phyloP scores from a whole-genome alignment of 2,888 invertebrate genomes.

The Synanthedon andrenaeformis region DNA sequence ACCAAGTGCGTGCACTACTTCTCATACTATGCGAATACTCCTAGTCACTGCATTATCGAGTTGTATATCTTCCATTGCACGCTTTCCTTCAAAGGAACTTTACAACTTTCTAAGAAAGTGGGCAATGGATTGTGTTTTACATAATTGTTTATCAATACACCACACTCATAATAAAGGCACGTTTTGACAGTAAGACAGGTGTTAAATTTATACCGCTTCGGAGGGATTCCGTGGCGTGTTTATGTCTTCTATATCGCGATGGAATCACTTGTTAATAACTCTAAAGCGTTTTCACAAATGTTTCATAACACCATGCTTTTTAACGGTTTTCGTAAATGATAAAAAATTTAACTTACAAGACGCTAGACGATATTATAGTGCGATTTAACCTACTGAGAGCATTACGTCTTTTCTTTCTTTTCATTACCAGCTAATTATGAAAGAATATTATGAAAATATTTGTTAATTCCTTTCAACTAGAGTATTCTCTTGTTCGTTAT shows the following conservation, averaged over 20 bases:
- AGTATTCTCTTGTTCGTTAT: too few relatives aligned
- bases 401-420: too few relatives aligned
- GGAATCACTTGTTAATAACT: slow-evolving; percentile 22
- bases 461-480: too few relatives aligned
- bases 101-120: not conserved
- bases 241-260: slow-evolving; percentile 25
- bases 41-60: not conserved
- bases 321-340: slow-evolving; percentile 16
- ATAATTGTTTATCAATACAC: too few relatives aligned
- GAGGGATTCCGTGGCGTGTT: slow-evolving; percentile 34
- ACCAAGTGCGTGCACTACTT: slow-evolving; percentile 3
- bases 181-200: slow-evolving; percentile 29
- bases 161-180: not conserved
- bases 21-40: not conserved
- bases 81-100: not conserved
- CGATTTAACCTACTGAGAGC: too few relatives aligned
- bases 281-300: slow-evolving; percentile 7
- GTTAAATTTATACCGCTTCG: slow-evolving; percentile 44
- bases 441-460: too few relatives aligned
- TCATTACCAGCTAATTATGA: too few relatives aligned
- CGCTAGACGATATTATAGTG: too few relatives aligned
- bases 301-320: slow-evolving; percentile 19
- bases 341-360: too few relatives aligned
- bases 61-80: not conserved
- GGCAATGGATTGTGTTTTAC: slow-evolving; percentile 1